phyloP scores from a whole-genome alignment of 2,113 vertebrate genomes.

The Eleginops maclovinus region DNA sequence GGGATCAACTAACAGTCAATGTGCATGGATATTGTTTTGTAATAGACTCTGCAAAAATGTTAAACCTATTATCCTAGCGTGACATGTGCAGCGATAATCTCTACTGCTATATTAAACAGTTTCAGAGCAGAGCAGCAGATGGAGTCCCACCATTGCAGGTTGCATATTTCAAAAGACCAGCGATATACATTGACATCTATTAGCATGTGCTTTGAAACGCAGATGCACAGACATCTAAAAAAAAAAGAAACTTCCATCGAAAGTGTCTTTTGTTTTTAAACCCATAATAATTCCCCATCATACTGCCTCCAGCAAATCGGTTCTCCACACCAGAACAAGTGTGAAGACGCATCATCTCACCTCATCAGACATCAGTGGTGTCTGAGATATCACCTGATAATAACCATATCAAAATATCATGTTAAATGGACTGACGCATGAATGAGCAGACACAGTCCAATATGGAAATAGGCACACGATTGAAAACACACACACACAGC shows the following conservation, averaged over 20 bases:
- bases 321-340: conserved; percentile 21
- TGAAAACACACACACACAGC: conserved; percentile 16
- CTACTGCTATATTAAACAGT: background rate
- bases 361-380: conserved; percentile 42
- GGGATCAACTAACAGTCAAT: background rate
- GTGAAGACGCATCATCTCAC: conserved; percentile 49
- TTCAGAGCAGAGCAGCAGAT: background rate
- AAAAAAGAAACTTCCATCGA: background rate
- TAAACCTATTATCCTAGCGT: background rate
- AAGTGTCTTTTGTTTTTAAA: background rate
- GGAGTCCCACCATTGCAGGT: background rate
- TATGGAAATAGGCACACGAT: conserved; percentile 16
- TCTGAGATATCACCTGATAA: conserved; percentile 39
- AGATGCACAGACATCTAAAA: background rate
- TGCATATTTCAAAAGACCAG: background rate
- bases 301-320: conserved; percentile 21
- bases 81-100: background rate
- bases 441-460: conserved; percentile 13
- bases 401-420: conserved; percentile 49
- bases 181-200: background rate
- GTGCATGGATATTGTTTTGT: background rate
- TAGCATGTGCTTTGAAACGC: background rate
- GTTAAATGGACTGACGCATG: conserved; percentile 52
- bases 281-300: background rate
- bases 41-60: background rate